Conservation (phyloP, 2,113 vertebrate species). For the Amazona guildingii region DNA sequence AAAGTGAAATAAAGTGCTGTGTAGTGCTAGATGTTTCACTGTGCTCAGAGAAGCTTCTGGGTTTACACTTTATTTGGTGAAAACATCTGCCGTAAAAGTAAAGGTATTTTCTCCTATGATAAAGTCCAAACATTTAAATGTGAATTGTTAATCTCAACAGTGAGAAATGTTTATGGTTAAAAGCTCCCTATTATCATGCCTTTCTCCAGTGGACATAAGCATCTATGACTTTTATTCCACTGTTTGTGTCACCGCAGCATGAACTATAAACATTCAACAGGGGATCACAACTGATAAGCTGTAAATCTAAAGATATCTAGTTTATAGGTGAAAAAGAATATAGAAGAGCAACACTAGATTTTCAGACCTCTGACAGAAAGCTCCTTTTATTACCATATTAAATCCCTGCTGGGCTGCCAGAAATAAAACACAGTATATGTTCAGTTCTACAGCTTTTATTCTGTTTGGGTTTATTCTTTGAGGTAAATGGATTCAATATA, state of each 20-base stretch:
- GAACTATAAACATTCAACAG: background rate
- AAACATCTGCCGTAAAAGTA: background rate
- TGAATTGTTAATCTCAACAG: background rate
- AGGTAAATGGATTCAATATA: background rate
- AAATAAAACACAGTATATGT: conserved; percentile 36
- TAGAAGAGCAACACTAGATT: background rate
- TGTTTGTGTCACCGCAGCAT: background rate
- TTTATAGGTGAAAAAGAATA: background rate
- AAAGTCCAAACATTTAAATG: background rate
- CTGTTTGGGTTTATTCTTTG: conserved; percentile 41
- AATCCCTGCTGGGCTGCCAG: background rate
- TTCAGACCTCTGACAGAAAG: conserved; percentile 20
- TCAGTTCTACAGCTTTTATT: conserved; percentile 42
- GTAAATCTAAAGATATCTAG: background rate
- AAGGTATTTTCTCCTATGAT: background rate
- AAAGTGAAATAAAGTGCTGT: background rate
- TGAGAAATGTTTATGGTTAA: background rate
- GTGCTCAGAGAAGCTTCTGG: background rate
- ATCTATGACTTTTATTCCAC: background rate
- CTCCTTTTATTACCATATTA: conserved; percentile 28
- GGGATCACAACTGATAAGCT: background rate
- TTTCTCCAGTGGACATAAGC: background rate
- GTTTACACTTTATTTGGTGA: background rate
- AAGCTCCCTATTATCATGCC: background rate
- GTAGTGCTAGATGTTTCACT: background rate